phyloP scores from a whole-genome alignment of 1,140 invertebrate genomes.

The Lucilia cuprina region DNA sequence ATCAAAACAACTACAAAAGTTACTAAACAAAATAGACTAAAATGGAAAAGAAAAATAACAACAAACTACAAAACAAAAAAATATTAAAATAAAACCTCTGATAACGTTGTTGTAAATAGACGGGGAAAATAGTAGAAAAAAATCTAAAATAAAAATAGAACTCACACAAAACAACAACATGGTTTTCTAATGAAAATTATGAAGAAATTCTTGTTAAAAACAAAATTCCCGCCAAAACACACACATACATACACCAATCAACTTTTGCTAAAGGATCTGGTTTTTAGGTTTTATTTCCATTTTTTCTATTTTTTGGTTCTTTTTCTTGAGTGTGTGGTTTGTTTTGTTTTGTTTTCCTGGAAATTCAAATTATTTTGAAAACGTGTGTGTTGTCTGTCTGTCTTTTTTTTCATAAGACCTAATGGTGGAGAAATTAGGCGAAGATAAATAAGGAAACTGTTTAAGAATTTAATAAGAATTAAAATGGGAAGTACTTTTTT shows the following conservation, averaged over 20 bases:
- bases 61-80: background rate
- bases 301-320: background rate
- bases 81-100: background rate
- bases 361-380: background rate
- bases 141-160: background rate
- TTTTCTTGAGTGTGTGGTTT: background rate
- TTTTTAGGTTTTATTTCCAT: background rate
- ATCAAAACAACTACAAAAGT: slow-evolving; percentile 26
- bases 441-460: too few species aligned
- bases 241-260: background rate
- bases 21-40: background rate
- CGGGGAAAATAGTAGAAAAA: background rate
- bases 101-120: slow-evolving; percentile 2
- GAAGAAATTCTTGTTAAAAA: slow-evolving; percentile 26
- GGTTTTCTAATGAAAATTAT: slow-evolving; percentile 19
- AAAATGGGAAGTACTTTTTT: too few species aligned
- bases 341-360: background rate
- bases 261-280: background rate
- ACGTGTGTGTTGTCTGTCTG: too few species aligned
- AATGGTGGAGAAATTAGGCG: too few species aligned
- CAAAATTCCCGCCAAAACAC: slow-evolving; percentile 36
- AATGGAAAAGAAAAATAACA: background rate
- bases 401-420: too few species aligned
- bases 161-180: background rate
- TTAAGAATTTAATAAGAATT: too few species aligned